A percentile compares a stretch with the other conserved stretches of the same genome.
Conservation (phyloP, 2,888 invertebrate species). For the Megamerina dolium region DNA sequence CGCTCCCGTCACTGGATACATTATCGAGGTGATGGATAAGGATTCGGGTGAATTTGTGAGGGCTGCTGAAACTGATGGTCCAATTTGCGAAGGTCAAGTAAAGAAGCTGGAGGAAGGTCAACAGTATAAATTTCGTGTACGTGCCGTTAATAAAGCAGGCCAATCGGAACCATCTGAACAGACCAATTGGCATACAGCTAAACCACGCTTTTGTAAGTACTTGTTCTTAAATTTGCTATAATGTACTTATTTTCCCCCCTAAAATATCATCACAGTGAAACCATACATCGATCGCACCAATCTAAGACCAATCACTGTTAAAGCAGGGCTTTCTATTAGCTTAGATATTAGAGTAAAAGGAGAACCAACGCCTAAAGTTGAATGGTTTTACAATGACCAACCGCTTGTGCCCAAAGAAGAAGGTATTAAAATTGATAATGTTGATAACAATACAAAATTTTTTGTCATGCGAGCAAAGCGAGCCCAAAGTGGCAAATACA, state of each 20-base stretch:
- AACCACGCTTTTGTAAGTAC: conserved; percentile 81
- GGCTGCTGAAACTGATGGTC: conserved; percentile 78
- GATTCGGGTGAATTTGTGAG: conserved; percentile 79
- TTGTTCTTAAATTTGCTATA: conserved; percentile 38
- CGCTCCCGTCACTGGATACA: conserved; percentile 87
- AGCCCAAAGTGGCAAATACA: conserved; percentile 78
- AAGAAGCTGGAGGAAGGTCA: conserved; percentile 87
- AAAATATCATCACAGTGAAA: conserved; percentile 73
- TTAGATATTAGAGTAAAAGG: conserved; percentile 86
- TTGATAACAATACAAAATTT: conserved; percentile 88
- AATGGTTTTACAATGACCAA: conserved; percentile 77
- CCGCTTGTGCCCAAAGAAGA: conserved; percentile 58
- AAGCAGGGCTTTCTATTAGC: conserved; percentile 80
- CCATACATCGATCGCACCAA: conserved; percentile 90
- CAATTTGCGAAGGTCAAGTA: conserved; percentile 79
- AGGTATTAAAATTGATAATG: conserved; percentile 66
- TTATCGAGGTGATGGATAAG: conserved; percentile 89
- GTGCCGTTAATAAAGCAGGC: conserved; percentile 95
- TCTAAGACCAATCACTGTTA: conserved; percentile 74
- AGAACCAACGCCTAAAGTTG: conserved; percentile 88
- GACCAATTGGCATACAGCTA: conserved; percentile 86
- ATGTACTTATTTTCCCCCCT: too few relatives aligned
- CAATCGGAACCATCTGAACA: conserved; percentile 87
- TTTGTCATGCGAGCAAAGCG: conserved; percentile 78
- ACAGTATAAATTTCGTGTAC: conserved; percentile 89